Base-by-base conservation (phyloP, 1,140 invertebrate species). In the Tetraneura akinire region DNA sequence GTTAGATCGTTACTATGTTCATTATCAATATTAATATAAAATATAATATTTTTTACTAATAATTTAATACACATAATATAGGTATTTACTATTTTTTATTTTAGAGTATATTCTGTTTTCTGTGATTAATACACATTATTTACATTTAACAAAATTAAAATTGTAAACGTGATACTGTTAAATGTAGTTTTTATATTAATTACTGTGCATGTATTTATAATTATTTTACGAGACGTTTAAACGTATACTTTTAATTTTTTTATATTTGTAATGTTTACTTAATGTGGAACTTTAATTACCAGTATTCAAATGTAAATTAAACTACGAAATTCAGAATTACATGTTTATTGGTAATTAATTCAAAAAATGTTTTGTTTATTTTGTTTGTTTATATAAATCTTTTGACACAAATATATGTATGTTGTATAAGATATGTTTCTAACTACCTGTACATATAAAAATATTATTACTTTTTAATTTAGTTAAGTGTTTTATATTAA, bases 311-410 rank as follows among this genome's bases (percentile, higher is more conserved):
- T 62, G 13, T 62, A 29, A 32, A 32, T 32, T 16, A 29, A 10
- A 32, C 26, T 8, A 62, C 11, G 26, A 62, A 32, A 32, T 32
- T 62, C 57, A 62, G 14, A 62, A 14, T 62, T 62, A 29, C 57
- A 62, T 32, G 4, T 62, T 23, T 57, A 57, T 26, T 57, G 53
- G 53, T 57, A 57, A 57, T 57, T 2, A n/a, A 23, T 57, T 26
- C 21, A 57, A 9, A 62, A 16, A 1, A 62, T 32, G 57, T 62
- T 62, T 62, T 62, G 11, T 60, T 60, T 60, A 26, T 32, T 29
- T 62, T n/a, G n/a, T 62, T 62, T 62, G 14, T 62, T 62, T 62
- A 26, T 62, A 62, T 29, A 62, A 62, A 62, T 32, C 26, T 62
- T 6, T 14, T 62, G 23, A 16, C 3, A 62, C 13, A 16, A 62